phyloP scores from a whole-genome alignment of 2,113 vertebrate species.

The Nicator chloris region DNA sequence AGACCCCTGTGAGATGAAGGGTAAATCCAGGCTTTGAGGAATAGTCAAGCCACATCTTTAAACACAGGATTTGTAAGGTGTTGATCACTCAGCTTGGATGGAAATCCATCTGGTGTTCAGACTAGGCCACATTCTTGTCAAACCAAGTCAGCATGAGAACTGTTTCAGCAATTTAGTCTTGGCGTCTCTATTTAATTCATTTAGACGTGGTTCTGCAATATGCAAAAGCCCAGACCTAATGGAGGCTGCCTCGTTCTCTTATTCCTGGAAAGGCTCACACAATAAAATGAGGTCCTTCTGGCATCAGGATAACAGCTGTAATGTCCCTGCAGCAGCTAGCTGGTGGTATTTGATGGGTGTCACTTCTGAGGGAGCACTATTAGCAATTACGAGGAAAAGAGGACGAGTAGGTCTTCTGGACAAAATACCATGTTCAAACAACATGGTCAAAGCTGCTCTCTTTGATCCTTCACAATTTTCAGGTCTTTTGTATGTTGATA shows the following conservation, averaged over 20 bases:
- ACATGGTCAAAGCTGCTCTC: background rate
- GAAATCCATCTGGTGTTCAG: background rate
- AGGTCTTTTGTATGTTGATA: background rate
- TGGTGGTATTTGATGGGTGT: background rate
- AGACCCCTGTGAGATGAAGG: background rate
- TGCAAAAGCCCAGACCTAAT: conserved; percentile 35
- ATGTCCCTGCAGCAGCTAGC: background rate
- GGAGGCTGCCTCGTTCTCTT: conserved; percentile 10
- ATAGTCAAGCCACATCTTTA: background rate
- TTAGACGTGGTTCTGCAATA: conserved; percentile 51
- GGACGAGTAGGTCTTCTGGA: background rate
- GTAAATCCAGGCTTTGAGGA: background rate
- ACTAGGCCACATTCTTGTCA: conserved; percentile 33
- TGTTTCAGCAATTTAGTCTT: conserved; percentile 60
- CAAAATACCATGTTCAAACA: background rate
- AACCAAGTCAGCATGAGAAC: conserved; percentile 55
- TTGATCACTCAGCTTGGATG: background rate
- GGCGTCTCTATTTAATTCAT: conserved; percentile 54
- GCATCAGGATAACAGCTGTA: background rate
- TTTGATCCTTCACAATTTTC: background rate
- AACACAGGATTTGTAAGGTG: background rate
- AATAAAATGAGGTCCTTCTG: conserved; percentile 51
- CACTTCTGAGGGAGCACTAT: background rate
- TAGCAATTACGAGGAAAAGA: background rate
- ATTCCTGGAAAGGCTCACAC: conserved; percentile 53